These are phyloP conservation scores for Xanthorhoe spadicearia DNA, from an alignment of 2,888 invertebrate genomes.

Conservation along the genomic window DNA sequence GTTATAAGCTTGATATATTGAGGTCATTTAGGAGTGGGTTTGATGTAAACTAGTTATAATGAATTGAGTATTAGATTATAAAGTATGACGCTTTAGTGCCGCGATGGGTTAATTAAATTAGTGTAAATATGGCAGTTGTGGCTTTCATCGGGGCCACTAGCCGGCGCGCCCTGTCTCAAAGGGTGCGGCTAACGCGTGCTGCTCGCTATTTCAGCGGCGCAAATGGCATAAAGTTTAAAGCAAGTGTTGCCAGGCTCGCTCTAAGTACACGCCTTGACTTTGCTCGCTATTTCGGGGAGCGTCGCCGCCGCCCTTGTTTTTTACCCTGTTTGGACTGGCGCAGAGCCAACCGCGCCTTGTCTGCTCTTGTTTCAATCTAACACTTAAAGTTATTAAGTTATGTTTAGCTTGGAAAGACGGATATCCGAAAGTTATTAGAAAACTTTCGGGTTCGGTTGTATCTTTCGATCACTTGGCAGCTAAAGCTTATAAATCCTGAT, in stretches of 20 bases:
- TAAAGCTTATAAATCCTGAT: background rate
- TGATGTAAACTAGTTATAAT: slow-evolving; percentile 26
- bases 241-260: slow-evolving; percentile 52
- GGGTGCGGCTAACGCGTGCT: slow-evolving; percentile 52
- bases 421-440: background rate
- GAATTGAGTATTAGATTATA: slow-evolving; percentile 21
- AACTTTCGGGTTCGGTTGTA: background rate
- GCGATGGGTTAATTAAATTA: slow-evolving; percentile 51
- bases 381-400: slow-evolving; percentile 60
- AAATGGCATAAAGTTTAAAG: slow-evolving; percentile 46
- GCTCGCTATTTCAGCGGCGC: slow-evolving; percentile 33
- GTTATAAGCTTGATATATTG: slow-evolving; percentile 39
- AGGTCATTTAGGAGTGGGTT: slow-evolving; percentile 40
- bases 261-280: slow-evolving; percentile 79
- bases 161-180: slow-evolving; percentile 50
- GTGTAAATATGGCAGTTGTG: slow-evolving; percentile 51
- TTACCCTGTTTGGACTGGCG: slow-evolving; percentile 82
- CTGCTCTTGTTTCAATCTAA: slow-evolving; percentile 60
- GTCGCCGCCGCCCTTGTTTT: slow-evolving; percentile 76
- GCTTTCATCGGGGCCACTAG: slow-evolving; percentile 43
- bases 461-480: background rate
- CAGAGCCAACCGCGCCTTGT: slow-evolving; percentile 73
- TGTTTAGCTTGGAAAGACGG: slow-evolving; percentile 7
- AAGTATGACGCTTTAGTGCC: slow-evolving; percentile 24
- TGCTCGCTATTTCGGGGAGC: slow-evolving; percentile 82